Evolutionary conservation across 1,140 invertebrate genomes (phyloP).

Genomic region (Heliconius eleuchia): DNA sequence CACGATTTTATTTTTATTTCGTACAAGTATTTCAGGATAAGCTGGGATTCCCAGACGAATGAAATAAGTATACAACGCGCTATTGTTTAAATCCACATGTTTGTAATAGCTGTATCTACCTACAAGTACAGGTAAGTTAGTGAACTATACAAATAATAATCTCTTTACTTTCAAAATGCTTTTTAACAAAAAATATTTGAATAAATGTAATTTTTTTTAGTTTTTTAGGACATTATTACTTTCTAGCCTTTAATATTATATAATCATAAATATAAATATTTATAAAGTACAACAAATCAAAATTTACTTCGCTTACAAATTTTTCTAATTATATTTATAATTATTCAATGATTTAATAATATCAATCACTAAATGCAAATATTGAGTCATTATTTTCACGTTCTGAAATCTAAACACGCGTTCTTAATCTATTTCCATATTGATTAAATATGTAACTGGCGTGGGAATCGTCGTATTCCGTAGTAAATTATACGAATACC

Average conservation of each 20-base stretch:
- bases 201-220: too few species aligned
- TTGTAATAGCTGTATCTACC: slow-evolving; percentile 26
- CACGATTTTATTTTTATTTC: slow-evolving; percentile 58
- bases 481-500: slow-evolving; percentile 73
- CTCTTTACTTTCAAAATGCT: too few species aligned
- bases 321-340: background rate
- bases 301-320: background rate
- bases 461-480: slow-evolving; percentile 63
- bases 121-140: too few species aligned
- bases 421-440: slow-evolving; percentile 37
- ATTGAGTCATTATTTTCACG: slow-evolving; percentile 9
- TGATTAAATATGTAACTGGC: slow-evolving; percentile 46
- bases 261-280: too few species aligned
- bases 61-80: slow-evolving; percentile 51
- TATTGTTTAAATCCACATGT: slow-evolving; percentile 47
- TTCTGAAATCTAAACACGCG: slow-evolving; percentile 14
- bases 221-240: too few species aligned
- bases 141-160: too few species aligned
- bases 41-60: slow-evolving; percentile 45
- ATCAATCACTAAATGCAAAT: background rate
- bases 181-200: too few species aligned
- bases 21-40: slow-evolving; percentile 50
- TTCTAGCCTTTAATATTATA: too few species aligned
- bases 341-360: too few species aligned
- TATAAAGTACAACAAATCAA: too few species aligned